Conservation (phyloP, 2,888 invertebrate genomes). For the Sinodicranocentrus sp. region DNA sequence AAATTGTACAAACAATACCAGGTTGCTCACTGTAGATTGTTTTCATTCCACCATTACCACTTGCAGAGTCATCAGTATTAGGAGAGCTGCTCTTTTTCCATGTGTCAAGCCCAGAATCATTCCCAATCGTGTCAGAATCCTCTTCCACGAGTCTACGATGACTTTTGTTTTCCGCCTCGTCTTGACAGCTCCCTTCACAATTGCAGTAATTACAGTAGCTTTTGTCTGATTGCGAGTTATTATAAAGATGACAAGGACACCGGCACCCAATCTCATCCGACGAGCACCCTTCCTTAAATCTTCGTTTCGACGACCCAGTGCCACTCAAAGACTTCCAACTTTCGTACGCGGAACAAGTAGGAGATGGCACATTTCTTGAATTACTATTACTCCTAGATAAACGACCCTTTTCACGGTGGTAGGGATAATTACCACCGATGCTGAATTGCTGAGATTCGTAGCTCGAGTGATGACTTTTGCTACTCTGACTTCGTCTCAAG, state of each 20-base stretch:
- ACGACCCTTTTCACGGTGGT: slow-evolving; percentile 13
- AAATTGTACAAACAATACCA: slow-evolving; percentile 76
- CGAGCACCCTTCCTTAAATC: neutral
- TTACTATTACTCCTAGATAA: neutral
- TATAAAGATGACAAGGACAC: slow-evolving; percentile 43
- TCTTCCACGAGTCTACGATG: slow-evolving; percentile 5
- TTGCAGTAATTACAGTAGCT: slow-evolving; percentile 54
- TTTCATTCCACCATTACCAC: slow-evolving; percentile 29
- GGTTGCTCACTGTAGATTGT: slow-evolving; percentile 49
- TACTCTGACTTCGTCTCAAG: slow-evolving; percentile 75
- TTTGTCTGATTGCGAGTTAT: neutral
- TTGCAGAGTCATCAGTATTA: no score
- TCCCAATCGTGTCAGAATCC: slow-evolving; percentile 54
- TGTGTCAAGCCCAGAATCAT: slow-evolving; percentile 76
- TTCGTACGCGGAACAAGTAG: slow-evolving; percentile 53
- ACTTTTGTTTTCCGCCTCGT: neutral
- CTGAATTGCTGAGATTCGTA: neutral
- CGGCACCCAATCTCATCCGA: neutral
- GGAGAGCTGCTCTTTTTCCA: slow-evolving; percentile 74
- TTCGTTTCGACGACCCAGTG: slow-evolving; percentile 6
- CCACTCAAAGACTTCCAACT: slow-evolving; percentile 49
- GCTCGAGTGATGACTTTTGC: slow-evolving; percentile 36
- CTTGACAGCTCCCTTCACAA: slow-evolving; percentile 56
- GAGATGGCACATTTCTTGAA: slow-evolving; percentile 35
- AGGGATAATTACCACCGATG: slow-evolving; percentile 12